Base-by-base conservation (phyloP, 2,888 invertebrate genomes). In the Andrena dorsata region DNA sequence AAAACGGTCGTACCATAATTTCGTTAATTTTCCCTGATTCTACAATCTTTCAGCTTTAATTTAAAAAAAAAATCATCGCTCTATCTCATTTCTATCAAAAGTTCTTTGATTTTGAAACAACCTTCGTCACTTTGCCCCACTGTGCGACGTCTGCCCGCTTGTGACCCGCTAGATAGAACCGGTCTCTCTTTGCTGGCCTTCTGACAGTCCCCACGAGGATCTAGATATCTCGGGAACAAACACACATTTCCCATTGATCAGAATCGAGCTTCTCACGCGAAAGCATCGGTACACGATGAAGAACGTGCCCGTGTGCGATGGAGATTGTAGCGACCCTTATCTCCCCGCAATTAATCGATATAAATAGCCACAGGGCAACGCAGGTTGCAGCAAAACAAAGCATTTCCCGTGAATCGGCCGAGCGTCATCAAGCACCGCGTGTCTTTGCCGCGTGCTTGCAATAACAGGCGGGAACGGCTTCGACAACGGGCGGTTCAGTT, bases 401-500 rank as follows among this genome's bases (percentile, higher is more conserved):
- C 23, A 41, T 26, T 10, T 77, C 10, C 65, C 58, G 60, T 60
- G 72, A 66, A 41, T n/a, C 28, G 13, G 6, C 41, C 7, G 70
- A 23, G 47, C 76, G 71, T 76, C 71, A 58, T 10, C 13, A 10
- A 5, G 49, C n/a, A 23, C 6, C 23, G 35, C 20, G 47, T n/a
- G 64, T 10, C 5, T 10, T 1, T 47, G 56, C n/a, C 41, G 53
- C 26, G 32, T 53, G 35, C 51, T 23, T 63, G 68, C 53, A 58
- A 63, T 69, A 68, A 65, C 64, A 16, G 8, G 2, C 72, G 16
- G 5, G n/a, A 10, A 56, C 60, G 49, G 8, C 63, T 68, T 30
- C 58, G 51, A 26, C 41, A 47, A 28, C 58, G 41, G 51, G 51
- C 73, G 74, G 73, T 35, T 30, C 8, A 28, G 68, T 61, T 78